Percentiles rank a stretch among this genome's conserved stretches.
Evolutionary conservation across 2,797 vertebrate species (phyloP).

Genomic region (Molossus molossus): DNA sequence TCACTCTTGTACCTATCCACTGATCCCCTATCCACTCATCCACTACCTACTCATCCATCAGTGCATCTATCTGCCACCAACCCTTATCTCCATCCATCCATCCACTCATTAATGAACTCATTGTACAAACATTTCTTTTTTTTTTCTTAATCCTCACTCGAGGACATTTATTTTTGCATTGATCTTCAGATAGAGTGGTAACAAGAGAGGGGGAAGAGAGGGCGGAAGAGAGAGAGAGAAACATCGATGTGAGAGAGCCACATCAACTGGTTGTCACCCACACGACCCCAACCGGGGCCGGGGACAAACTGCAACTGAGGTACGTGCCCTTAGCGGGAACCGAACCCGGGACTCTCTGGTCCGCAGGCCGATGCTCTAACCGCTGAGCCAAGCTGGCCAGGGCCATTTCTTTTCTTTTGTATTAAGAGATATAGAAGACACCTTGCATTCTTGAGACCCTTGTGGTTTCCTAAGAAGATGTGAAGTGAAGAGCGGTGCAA

Average conservation of each 20-base stretch:
- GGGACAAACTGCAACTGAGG: no score
- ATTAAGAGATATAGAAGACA: neutral
- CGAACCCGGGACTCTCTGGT: no score
- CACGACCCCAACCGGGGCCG: no score
- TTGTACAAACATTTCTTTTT: constrained; percentile 10
- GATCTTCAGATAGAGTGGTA: no score
- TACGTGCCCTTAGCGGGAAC: no score
- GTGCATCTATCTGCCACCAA: neutral
- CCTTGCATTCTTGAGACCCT: neutral
- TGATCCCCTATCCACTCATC: neutral
- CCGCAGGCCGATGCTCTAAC: no score
- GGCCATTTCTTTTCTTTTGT: neutral
- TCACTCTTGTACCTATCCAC: neutral
- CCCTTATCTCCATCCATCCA: neutral
- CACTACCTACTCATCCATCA: neutral
- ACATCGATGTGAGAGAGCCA: no score
- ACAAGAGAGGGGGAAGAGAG: no score
- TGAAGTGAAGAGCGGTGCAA: neutral
- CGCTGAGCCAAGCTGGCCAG: no score
- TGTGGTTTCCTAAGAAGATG: neutral
- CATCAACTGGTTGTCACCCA: no score
- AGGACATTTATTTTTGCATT: no score
- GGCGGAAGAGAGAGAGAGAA: no score
- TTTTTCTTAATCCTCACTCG: neutral
- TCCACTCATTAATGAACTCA: neutral